Base-by-base conservation (phyloP, 2,113 vertebrate species). In the Procavia capensis region DNA sequence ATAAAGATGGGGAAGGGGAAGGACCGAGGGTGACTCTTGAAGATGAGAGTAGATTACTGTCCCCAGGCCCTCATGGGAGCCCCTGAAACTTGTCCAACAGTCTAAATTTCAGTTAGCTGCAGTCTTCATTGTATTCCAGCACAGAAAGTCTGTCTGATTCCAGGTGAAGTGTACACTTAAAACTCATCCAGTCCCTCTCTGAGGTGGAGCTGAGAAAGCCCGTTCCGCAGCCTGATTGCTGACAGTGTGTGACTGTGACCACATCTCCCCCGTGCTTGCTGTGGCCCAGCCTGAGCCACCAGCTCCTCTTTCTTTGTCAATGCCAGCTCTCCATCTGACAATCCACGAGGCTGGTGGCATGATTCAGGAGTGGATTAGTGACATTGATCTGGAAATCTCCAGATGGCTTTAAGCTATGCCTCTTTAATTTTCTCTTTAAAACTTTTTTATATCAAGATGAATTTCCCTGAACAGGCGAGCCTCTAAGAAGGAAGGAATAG, bases 391-490 rank as follows among this genome's bases (percentile, higher is more conserved):
- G 75, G 31, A 85, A 75, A 79, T 88, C 63, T 72, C 75, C 68
- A 45, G 24, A 59, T 0, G 57, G n/a, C 34, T 59, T 34, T 41
- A 57, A 68, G 11, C 31, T 85, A 8, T 87, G 63, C 39, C 10
- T 82, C 27, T 39, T 89, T n/a, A 36, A 54, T 89, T 88, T 79
- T 66, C 27, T 47, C 11, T 45, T 76, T 43, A 29, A 76, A 76
- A 45, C 41, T 47, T 41, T 75, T 57, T 50, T 29, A 2, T 36
- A n/a, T 85, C 41, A 91, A 84, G 34, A 41, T 79, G 27, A 50
- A 90, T 74, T 93, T 47, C 68, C 57, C 47, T 59, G 41, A 80
- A 82, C 29, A 82, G 76, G 80, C n/a, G n/a, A 89, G 50, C 50
- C 29, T 64, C 89, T 66, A 4, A 34, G 57, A 17, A 78, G n/a